Evolutionary conservation across 2,113 vertebrate genomes (phyloP), one percentile per base, ranked within the genome.

Genomic region (Chamaea fasciata): DNA sequence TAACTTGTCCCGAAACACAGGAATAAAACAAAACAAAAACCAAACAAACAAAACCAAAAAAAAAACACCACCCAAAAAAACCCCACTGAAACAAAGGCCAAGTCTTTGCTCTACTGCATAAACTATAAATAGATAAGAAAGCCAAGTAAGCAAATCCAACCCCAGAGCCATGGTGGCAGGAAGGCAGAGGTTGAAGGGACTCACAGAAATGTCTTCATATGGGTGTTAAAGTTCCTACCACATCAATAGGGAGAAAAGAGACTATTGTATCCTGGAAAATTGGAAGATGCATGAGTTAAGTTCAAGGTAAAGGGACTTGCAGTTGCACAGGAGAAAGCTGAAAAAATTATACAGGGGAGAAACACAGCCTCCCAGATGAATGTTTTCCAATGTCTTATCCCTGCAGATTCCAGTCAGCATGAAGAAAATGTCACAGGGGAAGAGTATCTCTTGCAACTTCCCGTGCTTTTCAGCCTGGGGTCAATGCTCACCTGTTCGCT

Each of bases 401-500:
- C 21, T 62, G 47, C 42, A 70, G 50, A 77, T 59, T 52, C 20
- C 24, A 77, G 44, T 4, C 59, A 86, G 67, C 41, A 64, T n/a
- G 41, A 63, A 74, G 64, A 74, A 93, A 77, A 90, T 59, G 37
- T 28, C 60, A 60, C 2, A 0, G 35, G 30, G 30, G 16, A 80
- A 81, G 19, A 28, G 24, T 26, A n/a, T 39, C n/a, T 83, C 35
- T 62, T 82, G n/a, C 49, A 79, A 5, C 31, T 89, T 82, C 31
- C 39, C 46, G 78, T 53, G 11, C 11, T 19, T 8, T 81, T 87
- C 52, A 81, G 63, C 22, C 16, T 33, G 17, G 23, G 2, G n/a
- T 21, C 52, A 87, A 53, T 0, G 0, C 22, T 71, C n/a, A 73
- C 37, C 24, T 1, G 0, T 10, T 8, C 7, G 37, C 9, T 11